Percentiles rank a stretch among this genome's conserved stretches.
These are phyloP conservation scores for Shargacucullia verbasci DNA, from an alignment of 2,888 invertebrate species.

Conservation along the genomic window DNA sequence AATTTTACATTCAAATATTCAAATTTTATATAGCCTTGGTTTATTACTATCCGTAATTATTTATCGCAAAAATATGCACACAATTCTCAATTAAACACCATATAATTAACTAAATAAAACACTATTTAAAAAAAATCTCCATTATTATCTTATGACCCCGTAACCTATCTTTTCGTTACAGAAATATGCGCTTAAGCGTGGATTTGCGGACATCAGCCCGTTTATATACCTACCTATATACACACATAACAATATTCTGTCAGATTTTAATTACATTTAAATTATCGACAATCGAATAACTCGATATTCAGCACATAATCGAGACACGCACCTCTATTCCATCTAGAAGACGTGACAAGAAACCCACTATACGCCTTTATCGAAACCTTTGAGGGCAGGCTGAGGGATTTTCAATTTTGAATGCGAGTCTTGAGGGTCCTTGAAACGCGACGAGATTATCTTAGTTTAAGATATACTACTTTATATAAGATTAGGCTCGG, in stretches of 20 bases:
- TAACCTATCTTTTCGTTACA: too few species aligned
- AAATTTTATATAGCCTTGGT: too few species aligned
- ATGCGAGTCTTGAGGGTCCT: slow-evolving; percentile 62
- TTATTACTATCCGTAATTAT: too few species aligned
- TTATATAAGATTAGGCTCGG: slow-evolving; percentile 2
- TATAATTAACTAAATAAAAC: too few species aligned
- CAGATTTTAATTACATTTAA: slow-evolving; percentile 29
- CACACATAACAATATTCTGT: slow-evolving; percentile 1
- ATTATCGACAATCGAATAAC: slow-evolving; percentile 37
- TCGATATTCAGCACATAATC: slow-evolving; percentile 31
- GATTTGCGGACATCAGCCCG: too few species aligned
- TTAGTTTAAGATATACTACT: slow-evolving; percentile 40
- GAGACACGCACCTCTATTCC: slow-evolving; percentile 51
- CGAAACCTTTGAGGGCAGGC: slow-evolving; percentile 62
- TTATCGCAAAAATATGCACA: too few species aligned
- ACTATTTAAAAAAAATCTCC: too few species aligned
- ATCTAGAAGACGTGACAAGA: slow-evolving; percentile 64
- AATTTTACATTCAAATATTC: neutral
- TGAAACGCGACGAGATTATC: slow-evolving; percentile 61
- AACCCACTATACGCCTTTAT: slow-evolving; percentile 61
- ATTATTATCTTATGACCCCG: too few species aligned
- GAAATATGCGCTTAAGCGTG: too few species aligned
- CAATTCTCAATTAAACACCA: too few species aligned
- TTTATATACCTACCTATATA: too few species aligned
- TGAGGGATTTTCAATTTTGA: slow-evolving; percentile 66